These are phyloP conservation scores for Entelurus aequoreus DNA, from an alignment of 2,113 vertebrate species.

Conservation along the genomic window DNA sequence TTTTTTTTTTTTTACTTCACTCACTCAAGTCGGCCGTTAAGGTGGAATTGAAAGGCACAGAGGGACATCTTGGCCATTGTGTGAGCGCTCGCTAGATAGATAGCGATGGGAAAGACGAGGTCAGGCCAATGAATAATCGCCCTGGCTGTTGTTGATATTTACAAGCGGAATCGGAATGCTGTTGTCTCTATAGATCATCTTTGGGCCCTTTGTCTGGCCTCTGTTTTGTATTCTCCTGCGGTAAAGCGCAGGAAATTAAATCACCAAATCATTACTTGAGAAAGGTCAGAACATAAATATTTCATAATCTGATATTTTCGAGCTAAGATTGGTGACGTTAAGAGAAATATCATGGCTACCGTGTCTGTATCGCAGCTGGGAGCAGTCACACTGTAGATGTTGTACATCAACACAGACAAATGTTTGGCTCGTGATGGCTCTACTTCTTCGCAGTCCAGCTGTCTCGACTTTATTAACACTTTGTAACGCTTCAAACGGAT, in stretches of 20 bases:
- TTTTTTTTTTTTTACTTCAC: slow-evolving; percentile 31
- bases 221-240: slow-evolving; percentile 60
- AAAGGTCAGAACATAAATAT: slow-evolving; percentile 72
- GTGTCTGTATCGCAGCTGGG: slow-evolving; percentile 31
- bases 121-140: slow-evolving; percentile 47
- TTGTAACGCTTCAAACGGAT: slow-evolving; percentile 60
- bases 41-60: slow-evolving; percentile 35
- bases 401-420: slow-evolving; percentile 13
- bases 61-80: slow-evolving; percentile 29
- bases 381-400: slow-evolving; percentile 7
- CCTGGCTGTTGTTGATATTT: slow-evolving; percentile 65
- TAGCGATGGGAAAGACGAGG: slow-evolving; percentile 24
- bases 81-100: slow-evolving; percentile 30
- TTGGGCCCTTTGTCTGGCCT: slow-evolving; percentile 14
- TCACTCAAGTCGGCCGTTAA: slow-evolving; percentile 38
- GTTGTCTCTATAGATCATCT: slow-evolving; percentile 52
- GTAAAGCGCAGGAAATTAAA: slow-evolving; percentile 67
- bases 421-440: slow-evolving; percentile 18
- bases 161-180: slow-evolving; percentile 62
- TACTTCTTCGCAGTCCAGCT: slow-evolving; percentile 42
- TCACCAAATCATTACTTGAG: slow-evolving; percentile 62
- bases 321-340: slow-evolving; percentile 36
- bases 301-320: slow-evolving; percentile 71
- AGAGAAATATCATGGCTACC: slow-evolving; percentile 22
- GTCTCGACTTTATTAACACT: slow-evolving; percentile 51